Base-by-base conservation (phyloP, 2,113 vertebrate species). In the Pao palembangensis region DNA sequence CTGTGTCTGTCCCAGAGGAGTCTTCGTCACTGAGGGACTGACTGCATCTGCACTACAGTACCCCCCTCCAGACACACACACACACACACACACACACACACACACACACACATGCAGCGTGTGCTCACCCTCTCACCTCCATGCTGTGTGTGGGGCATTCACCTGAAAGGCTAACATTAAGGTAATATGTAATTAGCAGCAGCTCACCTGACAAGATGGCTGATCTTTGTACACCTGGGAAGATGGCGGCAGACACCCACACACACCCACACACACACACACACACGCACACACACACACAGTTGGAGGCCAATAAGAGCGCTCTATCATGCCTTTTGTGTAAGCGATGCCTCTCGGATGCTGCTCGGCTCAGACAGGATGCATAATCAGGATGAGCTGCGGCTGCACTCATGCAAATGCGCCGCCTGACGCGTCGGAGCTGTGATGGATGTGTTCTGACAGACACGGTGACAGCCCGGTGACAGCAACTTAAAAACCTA, bases 371-470 rank as follows among this genome's bases (percentile, higher is more conserved):
- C 69, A 85, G 81, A 71, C 78, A 80, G 87, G 73, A 80, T 88
- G 78, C 76, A 83, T 87, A 85, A 87, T 88, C 53, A 87, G 76
- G 67, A 75, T 53, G 7, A 25, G 65, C 63, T 79, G 67, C 78
- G 70, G 80, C 84, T 78, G 76, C 79, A 83, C 80, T 85, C 85
- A 89, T 90, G 89, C 88, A 88, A 90, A 90, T 90, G 84, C 74
- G 78, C 46, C 67, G 76, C 78, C 77, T 65, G 86, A 80, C 62
- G 76, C 88, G 86, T 86, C 88, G 83, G 71, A 80, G 83, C 44
- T 2, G 59, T 90, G 89, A 91, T 88, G 87, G 88, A 91, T 91
- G 78, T 86, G 78, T 88, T 86, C 87, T 90, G 89, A 89, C 88
- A 91, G 86, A 88, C 86, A 85, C 74, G 21, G 83, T 86, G 89